Percentiles rank a stretch among this genome's conserved stretches.
phyloP scores from a whole-genome alignment of 1,140 invertebrate species.

The Arion vulgaris region DNA sequence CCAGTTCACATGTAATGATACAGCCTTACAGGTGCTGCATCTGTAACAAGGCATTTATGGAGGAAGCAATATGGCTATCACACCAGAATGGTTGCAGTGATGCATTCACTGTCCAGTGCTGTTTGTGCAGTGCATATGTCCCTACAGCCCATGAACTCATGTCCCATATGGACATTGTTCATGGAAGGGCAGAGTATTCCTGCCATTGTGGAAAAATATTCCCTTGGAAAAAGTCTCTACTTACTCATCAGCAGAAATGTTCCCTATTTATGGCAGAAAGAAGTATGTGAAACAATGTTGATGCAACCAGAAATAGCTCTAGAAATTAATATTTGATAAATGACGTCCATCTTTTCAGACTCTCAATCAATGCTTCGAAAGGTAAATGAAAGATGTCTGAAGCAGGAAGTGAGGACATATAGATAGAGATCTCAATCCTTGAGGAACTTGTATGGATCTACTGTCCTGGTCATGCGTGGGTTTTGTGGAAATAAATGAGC shows the following conservation, averaged over 20 bases:
- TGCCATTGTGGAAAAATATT: conserved; percentile 38
- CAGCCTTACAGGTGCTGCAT: conserved; percentile 36
- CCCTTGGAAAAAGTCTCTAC: conserved; percentile 38
- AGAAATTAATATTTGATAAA: too few relatives aligned
- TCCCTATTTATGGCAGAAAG: conserved; percentile 24
- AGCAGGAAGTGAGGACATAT: too few relatives aligned
- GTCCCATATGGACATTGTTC: conserved; percentile 30
- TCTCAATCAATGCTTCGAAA: too few relatives aligned
- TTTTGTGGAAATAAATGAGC: too few relatives aligned
- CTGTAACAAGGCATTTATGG: conserved; percentile 39
- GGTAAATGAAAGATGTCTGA: too few relatives aligned
- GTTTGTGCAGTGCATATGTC: conserved; percentile 33
- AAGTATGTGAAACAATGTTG: neutral
- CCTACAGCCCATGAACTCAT: conserved; percentile 29
- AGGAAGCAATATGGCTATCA: conserved; percentile 29
- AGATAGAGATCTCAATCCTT: too few relatives aligned
- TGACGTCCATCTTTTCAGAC: too few relatives aligned
- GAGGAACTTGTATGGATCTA: too few relatives aligned
- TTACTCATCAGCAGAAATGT: conserved; percentile 41
- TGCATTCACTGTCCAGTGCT: conserved; percentile 34
- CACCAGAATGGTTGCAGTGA: conserved; percentile 29
- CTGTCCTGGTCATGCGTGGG: too few relatives aligned
- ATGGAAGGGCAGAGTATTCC: conserved; percentile 34
- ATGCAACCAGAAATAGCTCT: too few relatives aligned
- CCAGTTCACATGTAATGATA: conserved; percentile 34